Evolutionary conservation across 1,140 invertebrate species (phyloP).

Genomic region (Philopotamus ludificatus): DNA sequence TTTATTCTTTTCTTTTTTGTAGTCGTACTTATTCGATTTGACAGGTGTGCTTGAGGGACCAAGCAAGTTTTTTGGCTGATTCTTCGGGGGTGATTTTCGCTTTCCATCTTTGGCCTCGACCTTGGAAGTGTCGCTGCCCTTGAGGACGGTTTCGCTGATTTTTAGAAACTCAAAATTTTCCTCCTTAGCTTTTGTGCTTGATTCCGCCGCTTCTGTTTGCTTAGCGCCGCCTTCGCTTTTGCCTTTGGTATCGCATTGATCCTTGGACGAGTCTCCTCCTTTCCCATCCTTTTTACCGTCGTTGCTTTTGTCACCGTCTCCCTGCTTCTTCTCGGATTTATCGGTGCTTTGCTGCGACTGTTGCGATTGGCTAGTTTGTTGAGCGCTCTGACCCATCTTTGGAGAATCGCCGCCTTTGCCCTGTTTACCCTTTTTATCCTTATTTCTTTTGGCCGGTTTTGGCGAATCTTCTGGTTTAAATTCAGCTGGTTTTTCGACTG

Average conservation of each 20-base stretch:
- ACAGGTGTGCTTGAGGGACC: conserved; percentile 55
- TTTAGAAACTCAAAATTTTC: conserved; percentile 31
- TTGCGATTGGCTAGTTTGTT: background rate
- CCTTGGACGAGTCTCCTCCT: background rate
- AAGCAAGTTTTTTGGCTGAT: conserved; percentile 56
- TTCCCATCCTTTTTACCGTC: background rate
- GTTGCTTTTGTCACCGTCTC: background rate
- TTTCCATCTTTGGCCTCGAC: background rate
- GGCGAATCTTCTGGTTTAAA: conserved; percentile 21
- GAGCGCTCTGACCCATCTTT: conserved; percentile 6
- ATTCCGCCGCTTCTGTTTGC: background rate
- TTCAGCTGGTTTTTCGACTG: background rate
- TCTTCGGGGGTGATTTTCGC: conserved; percentile 28
- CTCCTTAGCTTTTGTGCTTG: background rate
- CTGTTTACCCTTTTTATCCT: conserved; percentile 37
- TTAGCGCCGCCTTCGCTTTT: background rate
- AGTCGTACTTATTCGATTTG: conserved; percentile 56
- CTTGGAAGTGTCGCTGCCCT: background rate
- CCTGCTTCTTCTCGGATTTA: conserved; percentile 4
- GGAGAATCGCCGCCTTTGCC: conserved; percentile 2
- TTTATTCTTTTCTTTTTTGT: conserved; percentile 57
- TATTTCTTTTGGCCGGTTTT: conserved; percentile 28
- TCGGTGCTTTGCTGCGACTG: conserved; percentile 1
- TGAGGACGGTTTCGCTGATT: conserved; percentile 16
- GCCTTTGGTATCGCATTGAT: background rate